A percentile compares a stretch with the other conserved stretches of the same genome.
These are phyloP conservation scores for Pseudonaja textilis DNA, from an alignment of 2,113 vertebrate genomes.

Conservation along the genomic window DNA sequence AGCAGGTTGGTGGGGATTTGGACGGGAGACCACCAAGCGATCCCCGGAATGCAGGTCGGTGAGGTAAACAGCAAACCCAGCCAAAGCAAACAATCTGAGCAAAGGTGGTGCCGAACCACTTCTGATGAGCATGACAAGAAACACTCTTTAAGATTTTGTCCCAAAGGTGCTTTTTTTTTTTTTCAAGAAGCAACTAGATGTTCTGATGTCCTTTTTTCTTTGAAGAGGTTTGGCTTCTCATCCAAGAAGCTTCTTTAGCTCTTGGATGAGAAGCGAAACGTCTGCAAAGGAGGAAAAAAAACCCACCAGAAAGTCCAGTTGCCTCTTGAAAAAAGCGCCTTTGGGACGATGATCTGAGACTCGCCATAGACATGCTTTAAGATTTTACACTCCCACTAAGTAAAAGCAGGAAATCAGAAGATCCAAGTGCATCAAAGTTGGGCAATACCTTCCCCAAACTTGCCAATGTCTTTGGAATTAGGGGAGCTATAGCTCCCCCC, in stretches of 20 bases:
- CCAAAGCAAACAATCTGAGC: not conserved
- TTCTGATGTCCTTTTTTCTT: no score
- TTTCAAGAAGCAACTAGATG: no score
- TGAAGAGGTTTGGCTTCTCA: no score
- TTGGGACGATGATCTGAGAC: no score
- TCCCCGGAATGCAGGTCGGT: not conserved
- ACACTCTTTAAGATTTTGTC: not conserved
- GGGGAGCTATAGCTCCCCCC: not conserved
- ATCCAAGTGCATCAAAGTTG: not conserved
- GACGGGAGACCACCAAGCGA: not conserved
- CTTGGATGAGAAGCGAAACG: no score
- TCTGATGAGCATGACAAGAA: not conserved
- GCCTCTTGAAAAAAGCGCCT: no score
- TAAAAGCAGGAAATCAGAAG: not conserved
- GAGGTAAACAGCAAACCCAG: not conserved
- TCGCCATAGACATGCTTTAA: no score
- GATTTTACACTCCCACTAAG: no score
- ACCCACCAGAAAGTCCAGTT: no score
- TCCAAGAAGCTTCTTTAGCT: no score
- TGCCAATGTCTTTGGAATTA: not conserved
- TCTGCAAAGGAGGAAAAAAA: no score
- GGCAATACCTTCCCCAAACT: not conserved
- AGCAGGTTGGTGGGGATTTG: not conserved
- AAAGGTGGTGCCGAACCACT: not conserved
- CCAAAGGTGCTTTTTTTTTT: no score